Conservation (phyloP, 53 echinoderm and acorn worm species). For the Zoroaster sp. region DNA sequence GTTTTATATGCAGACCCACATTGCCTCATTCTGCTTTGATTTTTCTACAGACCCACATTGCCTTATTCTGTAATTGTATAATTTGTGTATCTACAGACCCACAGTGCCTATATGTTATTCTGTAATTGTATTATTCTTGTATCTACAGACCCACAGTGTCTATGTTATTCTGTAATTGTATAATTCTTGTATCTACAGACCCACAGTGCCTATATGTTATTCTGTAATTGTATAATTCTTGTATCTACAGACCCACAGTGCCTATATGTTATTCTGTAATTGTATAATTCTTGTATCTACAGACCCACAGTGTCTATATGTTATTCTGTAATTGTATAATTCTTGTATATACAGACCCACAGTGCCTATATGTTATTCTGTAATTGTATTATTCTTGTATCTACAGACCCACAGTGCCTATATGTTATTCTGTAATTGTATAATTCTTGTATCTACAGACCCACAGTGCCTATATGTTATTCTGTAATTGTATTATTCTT, state of each 20-base stretch:
- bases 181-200: background rate
- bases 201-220: background rate
- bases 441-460: background rate
- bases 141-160: background rate
- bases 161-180: background rate
- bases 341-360: background rate
- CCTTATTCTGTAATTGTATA: background rate
- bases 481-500: background rate
- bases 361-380: background rate
- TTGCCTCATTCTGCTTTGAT: background rate
- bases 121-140: background rate
- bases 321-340: background rate
- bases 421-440: background rate
- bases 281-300: background rate
- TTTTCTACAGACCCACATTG: background rate
- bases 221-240: background rate
- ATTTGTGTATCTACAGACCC: background rate
- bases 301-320: background rate
- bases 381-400: background rate
- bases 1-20: background rate
- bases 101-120: background rate
- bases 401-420: background rate
- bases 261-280: background rate
- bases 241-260: background rate
- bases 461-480: background rate